phyloP scores from a whole-genome alignment of 2,113 vertebrate species.

The Eubucco bourcierii region DNA sequence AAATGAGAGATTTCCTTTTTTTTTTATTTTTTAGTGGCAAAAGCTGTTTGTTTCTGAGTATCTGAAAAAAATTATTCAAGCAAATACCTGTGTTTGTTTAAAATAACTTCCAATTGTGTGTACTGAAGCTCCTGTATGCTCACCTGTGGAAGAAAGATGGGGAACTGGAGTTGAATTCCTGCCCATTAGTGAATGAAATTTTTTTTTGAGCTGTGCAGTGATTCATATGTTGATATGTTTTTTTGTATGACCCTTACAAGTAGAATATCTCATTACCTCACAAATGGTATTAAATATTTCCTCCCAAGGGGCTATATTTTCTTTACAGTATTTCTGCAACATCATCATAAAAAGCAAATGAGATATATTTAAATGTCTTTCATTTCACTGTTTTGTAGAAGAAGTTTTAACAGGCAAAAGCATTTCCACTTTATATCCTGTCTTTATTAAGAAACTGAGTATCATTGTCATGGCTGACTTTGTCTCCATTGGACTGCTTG shows the following conservation, averaged over 20 bases:
- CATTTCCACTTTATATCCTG: background rate
- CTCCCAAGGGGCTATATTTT: background rate
- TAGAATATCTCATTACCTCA: background rate
- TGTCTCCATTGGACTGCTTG: background rate
- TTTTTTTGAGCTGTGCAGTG: background rate
- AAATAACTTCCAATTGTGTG: background rate
- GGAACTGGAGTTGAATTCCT: background rate
- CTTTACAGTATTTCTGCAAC: background rate
- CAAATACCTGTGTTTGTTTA: background rate
- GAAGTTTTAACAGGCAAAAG: background rate
- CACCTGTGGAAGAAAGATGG: background rate
- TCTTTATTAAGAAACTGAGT: background rate
- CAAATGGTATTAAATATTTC: background rate
- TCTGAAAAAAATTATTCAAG: background rate
- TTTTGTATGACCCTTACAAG: background rate
- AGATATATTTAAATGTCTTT: background rate
- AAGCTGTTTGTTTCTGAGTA: background rate
- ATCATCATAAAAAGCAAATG: background rate
- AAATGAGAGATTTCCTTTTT: constrained; percentile 17
- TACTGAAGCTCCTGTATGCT: background rate
- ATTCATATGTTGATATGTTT: background rate
- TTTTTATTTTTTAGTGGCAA: background rate
- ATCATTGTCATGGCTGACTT: background rate
- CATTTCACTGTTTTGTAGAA: background rate
- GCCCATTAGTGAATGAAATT: background rate